Evolutionary conservation across 2,888 invertebrate genomes (phyloP), one percentile per base, ranked within the genome.

Genomic region (Geotrupes spiniger): DNA sequence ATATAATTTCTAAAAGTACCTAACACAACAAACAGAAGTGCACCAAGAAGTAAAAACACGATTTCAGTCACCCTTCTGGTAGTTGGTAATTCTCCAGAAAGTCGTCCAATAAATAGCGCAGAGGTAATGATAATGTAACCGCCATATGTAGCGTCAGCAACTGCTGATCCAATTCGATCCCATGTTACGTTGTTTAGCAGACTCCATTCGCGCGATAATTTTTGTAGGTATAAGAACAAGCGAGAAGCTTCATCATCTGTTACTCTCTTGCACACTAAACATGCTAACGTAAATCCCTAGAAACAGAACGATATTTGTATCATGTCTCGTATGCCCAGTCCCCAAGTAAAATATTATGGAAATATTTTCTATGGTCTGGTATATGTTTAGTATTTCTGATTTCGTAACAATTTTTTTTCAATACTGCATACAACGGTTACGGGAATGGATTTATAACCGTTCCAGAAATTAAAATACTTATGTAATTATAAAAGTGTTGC

Each of bases 121-220:
- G 80, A 75, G 6, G 84, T 85, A 59, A 87, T 83, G 56, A 88
- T 83, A 61, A 83, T 75, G 73, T 86, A 88, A 58, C 81, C 83
- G 58, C 84, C 84, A 64, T 82, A 84, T 12, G 82, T 76, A 39
- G 83, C 79, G 56, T 84, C 82, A 2, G 83, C 83, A 52, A 83
- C 81, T 25, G 83, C 78, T 9, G 83, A 79, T 1, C 87, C 87
- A 28, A 84, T 78, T 16, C 79, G 76, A 63, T 84, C 84, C 85
- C 87, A 86, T 0, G 87, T 86, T 56, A 87, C 80, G 37, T 84
- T 87, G 59, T 81, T 85, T 53, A 87, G 75, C 21, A 87, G 76
- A 26, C 84, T 83, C 87, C 87, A 87, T 73, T 87, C 87, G 36
- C 84, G 74, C 17, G 86, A 87, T 49, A 83, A 69, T 73, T 85